phyloP scores from a whole-genome alignment of 2,113 vertebrate species.

The Gulo gulo region DNA sequence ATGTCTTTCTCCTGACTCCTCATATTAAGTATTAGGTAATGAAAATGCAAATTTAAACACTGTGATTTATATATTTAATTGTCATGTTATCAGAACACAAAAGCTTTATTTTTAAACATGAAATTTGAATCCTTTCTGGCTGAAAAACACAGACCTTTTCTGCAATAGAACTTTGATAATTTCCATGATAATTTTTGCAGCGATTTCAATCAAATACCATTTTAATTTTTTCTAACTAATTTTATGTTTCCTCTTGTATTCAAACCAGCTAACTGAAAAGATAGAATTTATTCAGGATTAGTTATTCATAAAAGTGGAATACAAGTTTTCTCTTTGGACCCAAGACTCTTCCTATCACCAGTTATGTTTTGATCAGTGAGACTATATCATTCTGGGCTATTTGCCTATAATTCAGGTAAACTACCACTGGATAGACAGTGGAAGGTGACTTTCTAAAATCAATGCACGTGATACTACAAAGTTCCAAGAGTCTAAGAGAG shows the following conservation, averaged over 20 bases:
- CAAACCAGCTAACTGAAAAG: not conserved
- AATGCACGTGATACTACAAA: not conserved
- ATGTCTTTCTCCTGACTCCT: not conserved
- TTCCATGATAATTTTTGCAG: not conserved
- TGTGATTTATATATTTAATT: not conserved
- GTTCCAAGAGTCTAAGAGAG: not conserved
- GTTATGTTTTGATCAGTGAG: not conserved
- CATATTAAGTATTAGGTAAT: not conserved
- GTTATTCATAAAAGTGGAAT: not conserved
- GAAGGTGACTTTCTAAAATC: not conserved
- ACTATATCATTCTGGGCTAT: not conserved
- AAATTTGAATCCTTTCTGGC: not conserved
- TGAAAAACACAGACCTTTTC: not conserved
- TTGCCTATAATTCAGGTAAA: not conserved
- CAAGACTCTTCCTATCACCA: not conserved
- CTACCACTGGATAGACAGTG: not conserved
- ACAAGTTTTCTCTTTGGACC: not conserved
- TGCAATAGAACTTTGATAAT: not conserved
- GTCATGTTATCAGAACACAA: not conserved
- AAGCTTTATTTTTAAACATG: not conserved
- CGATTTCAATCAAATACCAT: not conserved
- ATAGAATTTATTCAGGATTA: not conserved
- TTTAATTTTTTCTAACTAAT: not conserved
- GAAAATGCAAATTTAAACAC: not conserved
- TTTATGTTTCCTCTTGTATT: not conserved